Evolutionary conservation across 2,888 invertebrate species (phyloP).

Genomic region (Nemapogon koenigi): DNA sequence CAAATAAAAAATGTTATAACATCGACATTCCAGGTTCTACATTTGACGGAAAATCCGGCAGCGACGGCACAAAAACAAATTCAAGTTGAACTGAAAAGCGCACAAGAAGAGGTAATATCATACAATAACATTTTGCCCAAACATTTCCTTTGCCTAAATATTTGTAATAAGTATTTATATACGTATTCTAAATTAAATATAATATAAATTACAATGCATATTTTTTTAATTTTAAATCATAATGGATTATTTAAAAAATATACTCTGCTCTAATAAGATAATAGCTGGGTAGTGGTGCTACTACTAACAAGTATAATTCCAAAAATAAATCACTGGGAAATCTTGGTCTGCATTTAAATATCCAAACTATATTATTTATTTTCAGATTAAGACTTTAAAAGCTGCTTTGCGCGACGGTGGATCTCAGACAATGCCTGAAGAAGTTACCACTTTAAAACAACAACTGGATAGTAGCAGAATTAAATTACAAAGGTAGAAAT

Average conservation of each 20-base stretch:
- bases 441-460: slow-evolving; percentile 59
- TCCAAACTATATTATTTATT: not conserved
- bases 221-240: too few relatives aligned
- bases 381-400: slow-evolving; percentile 66
- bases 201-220: too few relatives aligned
- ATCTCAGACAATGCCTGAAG: slow-evolving; percentile 40
- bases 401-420: slow-evolving; percentile 45
- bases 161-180: too few relatives aligned
- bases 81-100: slow-evolving; percentile 70
- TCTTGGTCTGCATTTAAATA: not conserved
- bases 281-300: too few relatives aligned
- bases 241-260: too few relatives aligned
- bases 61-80: slow-evolving; percentile 70
- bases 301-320: too few relatives aligned
- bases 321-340: not conserved
- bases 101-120: slow-evolving; percentile 73
- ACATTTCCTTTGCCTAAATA: too few relatives aligned
- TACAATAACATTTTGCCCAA: too few relatives aligned
- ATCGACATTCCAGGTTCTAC: slow-evolving; percentile 62
- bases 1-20: too few relatives aligned
- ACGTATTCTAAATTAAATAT: too few relatives aligned
- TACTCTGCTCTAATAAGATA: too few relatives aligned
- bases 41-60: slow-evolving; percentile 77
- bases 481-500: slow-evolving; percentile 60
- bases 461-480: slow-evolving; percentile 70